These are phyloP conservation scores for Sylvilagus floridanus DNA, from an alignment of 2,797 vertebrate species.

Conservation along the genomic window DNA sequence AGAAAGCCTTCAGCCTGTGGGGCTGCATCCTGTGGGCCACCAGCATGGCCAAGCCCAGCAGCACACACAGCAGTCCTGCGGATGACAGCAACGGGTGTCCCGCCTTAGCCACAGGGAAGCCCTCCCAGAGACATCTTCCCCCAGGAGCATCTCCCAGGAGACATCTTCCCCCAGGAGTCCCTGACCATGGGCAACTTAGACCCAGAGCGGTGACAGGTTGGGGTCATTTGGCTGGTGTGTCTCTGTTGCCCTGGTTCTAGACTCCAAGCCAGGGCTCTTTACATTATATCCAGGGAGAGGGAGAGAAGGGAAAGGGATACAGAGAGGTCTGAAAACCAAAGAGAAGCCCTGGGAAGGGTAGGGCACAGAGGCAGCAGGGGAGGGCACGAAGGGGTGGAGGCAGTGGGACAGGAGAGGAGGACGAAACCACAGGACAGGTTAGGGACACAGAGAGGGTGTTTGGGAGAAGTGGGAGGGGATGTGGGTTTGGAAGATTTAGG, in stretches of 20 bases:
- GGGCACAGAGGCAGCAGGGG: neutral
- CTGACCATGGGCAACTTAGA: neutral
- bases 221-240: neutral
- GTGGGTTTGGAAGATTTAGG: neutral
- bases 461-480: neutral
- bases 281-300: neutral
- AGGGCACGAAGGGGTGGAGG: neutral
- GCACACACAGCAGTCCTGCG: conserved; percentile 91
- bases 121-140: neutral
- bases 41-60: conserved; percentile 90
- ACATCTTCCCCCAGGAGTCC: neutral
- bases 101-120: neutral
- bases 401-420: neutral
- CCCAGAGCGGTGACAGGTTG: neutral
- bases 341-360: neutral
- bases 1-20: conserved; percentile 91
- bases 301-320: neutral
- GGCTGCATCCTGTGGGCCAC: conserved; percentile 89
- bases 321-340: neutral
- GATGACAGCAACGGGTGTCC: fast-evolving
- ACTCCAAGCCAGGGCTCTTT: neutral
- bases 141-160: neutral
- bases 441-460: neutral
- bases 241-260: conserved; percentile 3
- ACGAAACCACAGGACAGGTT: neutral